Base-by-base conservation (phyloP, 2,888 invertebrate species). In the Liodrosophila aerea region DNA sequence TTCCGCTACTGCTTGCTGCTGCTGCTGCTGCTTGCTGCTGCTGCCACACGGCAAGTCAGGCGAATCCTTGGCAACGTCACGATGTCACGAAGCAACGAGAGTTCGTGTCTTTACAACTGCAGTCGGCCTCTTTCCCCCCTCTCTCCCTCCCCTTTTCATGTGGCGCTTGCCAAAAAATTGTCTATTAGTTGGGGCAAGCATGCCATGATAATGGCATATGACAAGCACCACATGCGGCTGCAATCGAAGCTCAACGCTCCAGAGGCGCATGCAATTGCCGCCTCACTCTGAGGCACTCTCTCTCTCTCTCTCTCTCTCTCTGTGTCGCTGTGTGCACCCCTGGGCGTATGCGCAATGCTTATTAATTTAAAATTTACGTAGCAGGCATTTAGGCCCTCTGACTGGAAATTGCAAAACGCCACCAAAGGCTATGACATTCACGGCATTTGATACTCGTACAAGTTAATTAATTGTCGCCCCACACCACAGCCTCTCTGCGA, bases 391-490 rank as follows among this genome's bases (percentile, higher is more conserved):
- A 60, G 81, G 67, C 57, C 1, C 7, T 3, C 64, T 50, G 36
- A 54, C 73, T 54, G 57, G 47, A 68, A 73, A 44, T 72, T 82
- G 64, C 60, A 46, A 58, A 58, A 46, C 51, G 62, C 31, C 52
- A 58, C 65, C 72, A 71, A 75, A 68, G 76, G 62, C 83, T 47
- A 67, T 57, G 57, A 59, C 52, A 39, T 49, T 47, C 36, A 44
- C 69, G 58, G 46, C 60, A 60, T 85, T 85, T 85, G 81, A 83
- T 84, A 77, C 82, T 63, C 74, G 71, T 83, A 84, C 87, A 84
- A 85, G 87, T 85, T 85, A 86, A 85, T 85, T 85, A 85, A 85
- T 87, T 85, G 87, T 84, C 74, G 80, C 83, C 64, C 71, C 68
- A 39, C 40, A 44, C 51, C 57, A 57, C 31, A 53, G 36, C 22